Evolutionary conservation across 2,797 vertebrate genomes (phyloP).

Genomic region (Scolopax bukidnonensis): DNA sequence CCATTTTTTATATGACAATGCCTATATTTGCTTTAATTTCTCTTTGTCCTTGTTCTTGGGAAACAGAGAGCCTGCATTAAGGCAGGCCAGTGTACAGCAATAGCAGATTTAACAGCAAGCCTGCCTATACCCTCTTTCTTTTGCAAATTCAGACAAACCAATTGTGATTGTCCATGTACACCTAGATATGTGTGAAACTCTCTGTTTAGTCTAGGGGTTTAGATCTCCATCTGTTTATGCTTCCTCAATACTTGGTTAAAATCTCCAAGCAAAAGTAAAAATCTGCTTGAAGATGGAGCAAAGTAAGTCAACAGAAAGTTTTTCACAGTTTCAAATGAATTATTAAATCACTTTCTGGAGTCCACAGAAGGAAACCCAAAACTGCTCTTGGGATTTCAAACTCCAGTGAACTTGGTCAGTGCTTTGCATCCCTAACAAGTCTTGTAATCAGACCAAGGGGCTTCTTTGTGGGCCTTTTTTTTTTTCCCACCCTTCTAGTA

Average conservation of each 20-base stretch:
- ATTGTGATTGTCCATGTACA: not conserved
- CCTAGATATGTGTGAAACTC: fast-evolving
- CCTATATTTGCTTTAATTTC: not conserved
- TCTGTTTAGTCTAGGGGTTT: not conserved
- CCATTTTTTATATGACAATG: not conserved
- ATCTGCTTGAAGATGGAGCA: not conserved
- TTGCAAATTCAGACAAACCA: not conserved
- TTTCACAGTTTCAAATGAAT: constrained; percentile 43
- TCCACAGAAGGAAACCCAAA: constrained; percentile 20
- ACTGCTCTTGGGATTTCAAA: constrained; percentile 22
- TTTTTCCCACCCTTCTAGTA: not conserved
- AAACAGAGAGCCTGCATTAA: not conserved
- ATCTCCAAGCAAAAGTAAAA: not conserved
- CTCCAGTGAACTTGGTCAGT: constrained; percentile 4
- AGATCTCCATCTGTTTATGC: not conserved
- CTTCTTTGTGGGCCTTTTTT: not conserved
- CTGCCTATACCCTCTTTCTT: not conserved
- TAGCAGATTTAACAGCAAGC: not conserved
- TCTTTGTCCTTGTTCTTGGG: not conserved
- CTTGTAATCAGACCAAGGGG: constrained; percentile 7
- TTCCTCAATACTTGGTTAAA: not conserved
- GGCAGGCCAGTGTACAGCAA: not conserved
- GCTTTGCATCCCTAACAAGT: constrained; percentile 49
- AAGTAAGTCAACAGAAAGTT: constrained; percentile 42
- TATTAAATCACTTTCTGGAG: constrained; percentile 42